Base-by-base conservation (phyloP, 2,888 invertebrate species). In the Microplitis deprimator region DNA sequence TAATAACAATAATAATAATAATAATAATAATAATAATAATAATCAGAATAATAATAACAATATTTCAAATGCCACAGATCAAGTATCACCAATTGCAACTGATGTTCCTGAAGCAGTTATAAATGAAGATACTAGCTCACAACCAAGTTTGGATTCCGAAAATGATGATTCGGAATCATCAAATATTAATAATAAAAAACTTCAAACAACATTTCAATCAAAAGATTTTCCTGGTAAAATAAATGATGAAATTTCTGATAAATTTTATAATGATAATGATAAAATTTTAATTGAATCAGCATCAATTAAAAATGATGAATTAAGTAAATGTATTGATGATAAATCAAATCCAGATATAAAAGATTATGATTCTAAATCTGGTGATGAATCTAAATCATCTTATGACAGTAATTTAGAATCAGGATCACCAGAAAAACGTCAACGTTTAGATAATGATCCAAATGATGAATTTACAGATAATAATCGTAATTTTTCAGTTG, bases 41-140 rank as follows among this genome's bases (percentile, higher is more conserved):
- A 29, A 29, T 29, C 3, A 29, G 3, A 3, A 3, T 3, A 29
- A 29, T 29, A 29, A 29, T 70, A 70, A 65, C 7, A 76, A 73
- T 62, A 76, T 70, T 61, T 4, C 68, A 2, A 73, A 73, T 60
- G 5, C 50, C 73, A 7, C 50, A 38, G 62, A 50, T 29, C 82
- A 81, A 41, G 29, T 79, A n/a, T 60, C 70, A 50, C 73, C 76
- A 4, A 84, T 83, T 3, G 82, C 83, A 6, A 80, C 83, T 1
- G 88, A 89, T 40, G 85, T 88, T 10, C 84, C 89, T 0, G 89
- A 88, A 71, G 87, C 86, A 2, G 88, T 88, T 61, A 89, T 89
- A 83, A 90, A 89, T 67, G 89, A 90, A 68, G 89, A 90, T 20
- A 89, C 89, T 0, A 89, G 86, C 74, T 89, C 89, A 0, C 89